Conservation (phyloP, 2,797 vertebrate species). For the Acrocephalus scirpaceus region DNA sequence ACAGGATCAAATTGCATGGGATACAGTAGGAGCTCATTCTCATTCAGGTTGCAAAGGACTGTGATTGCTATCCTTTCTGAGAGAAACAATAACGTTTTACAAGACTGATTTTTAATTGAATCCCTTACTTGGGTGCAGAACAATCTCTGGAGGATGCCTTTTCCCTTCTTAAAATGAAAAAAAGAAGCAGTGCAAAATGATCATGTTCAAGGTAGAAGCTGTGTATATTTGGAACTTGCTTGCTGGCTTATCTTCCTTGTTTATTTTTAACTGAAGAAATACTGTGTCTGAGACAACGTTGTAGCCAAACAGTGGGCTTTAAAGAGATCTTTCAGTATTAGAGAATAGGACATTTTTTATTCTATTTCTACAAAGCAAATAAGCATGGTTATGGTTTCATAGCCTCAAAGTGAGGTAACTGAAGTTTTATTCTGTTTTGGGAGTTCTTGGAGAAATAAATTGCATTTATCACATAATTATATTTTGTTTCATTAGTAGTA, state of each 20-base stretch:
- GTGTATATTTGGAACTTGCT: neutral
- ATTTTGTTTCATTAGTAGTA: neutral
- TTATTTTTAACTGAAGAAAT: neutral
- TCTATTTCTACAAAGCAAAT: neutral
- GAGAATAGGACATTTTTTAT: neutral
- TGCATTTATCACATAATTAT: neutral
- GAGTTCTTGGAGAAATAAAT: neutral
- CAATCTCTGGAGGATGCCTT: neutral
- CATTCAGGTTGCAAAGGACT: neutral
- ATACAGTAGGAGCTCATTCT: neutral
- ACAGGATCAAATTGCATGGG: neutral
- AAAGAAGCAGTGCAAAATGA: neutral
- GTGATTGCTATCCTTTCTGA: neutral
- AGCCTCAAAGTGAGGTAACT: neutral
- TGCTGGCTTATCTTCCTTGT: neutral
- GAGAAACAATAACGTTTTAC: neutral
- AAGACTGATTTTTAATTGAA: constrained; percentile 38
- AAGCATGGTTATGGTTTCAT: neutral
- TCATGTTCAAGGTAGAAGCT: neutral
- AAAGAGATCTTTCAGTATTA: neutral
- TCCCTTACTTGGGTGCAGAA: neutral
- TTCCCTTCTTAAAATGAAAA: neutral
- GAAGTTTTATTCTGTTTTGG: neutral
- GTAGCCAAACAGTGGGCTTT: neutral
- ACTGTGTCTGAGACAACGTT: neutral